Evolutionary conservation across 2,797 vertebrate species (phyloP), one percentile per base, ranked within the genome.

Genomic region (Enteromius radiatus): DNA sequence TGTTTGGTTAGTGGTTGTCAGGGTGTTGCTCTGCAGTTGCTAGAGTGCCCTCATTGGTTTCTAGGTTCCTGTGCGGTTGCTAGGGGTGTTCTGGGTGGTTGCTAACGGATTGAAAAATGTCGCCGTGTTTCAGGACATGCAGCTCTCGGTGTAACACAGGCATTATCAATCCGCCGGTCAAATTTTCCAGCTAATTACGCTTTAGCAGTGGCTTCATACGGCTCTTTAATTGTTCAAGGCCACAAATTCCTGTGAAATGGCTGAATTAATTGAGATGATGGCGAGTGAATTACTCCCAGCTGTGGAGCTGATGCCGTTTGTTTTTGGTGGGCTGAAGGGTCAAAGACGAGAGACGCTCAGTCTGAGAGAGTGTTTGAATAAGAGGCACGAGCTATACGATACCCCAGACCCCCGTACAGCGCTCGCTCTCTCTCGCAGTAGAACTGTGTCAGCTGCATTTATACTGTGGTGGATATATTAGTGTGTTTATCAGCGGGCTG

Each of bases 221-320:
- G 73, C 36, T 43, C 52, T 89, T 81, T 85, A 92, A 93, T 88
- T 90, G 90, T 94, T 94, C 92, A 92, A 91, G 88, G 63, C 59
- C 94, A 91, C 94, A 92, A 95, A 96, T 95, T 96, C 95, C 90
- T 91, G 91, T 94, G 94, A 95, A 96, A 95, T 95, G 94, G 94
- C 96, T 97, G 95, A 96, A 95, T 97, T 97, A 96, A 96, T 96
- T 96, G 96, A 95, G 95, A 93, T 95, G 95, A 97, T 96, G 95
- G 94, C 91, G 92, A 90, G 94, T 93, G 94, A 95, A 96, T 98
- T 95, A 95, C 95, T 96, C 94, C 92, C 96, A 96, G 96, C 95
- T 97, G 96, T 93, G 93, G 93, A 93, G 93, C 96, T 95, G 94
- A 94, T 94, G 91, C 87, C 90, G 92, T 96, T 96, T 97, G 95